Evolutionary conservation across 2,888 invertebrate genomes (phyloP).

Genomic region (Pyralis farinalis): DNA sequence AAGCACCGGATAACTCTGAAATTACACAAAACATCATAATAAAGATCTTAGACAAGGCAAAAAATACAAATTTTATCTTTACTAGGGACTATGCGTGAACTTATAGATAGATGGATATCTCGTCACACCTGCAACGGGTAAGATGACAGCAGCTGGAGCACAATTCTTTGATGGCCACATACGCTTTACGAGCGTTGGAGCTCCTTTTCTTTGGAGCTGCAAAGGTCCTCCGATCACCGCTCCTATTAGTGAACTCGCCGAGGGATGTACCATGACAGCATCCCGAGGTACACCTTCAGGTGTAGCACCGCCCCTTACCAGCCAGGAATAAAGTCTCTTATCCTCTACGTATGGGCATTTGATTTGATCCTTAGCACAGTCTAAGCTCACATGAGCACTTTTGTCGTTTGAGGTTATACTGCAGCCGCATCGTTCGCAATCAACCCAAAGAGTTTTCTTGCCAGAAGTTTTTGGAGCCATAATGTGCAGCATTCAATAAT

Average conservation of each 20-base stretch:
- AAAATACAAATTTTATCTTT: no score
- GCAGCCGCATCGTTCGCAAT: conserved; percentile 82
- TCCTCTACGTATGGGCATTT: conserved; percentile 66
- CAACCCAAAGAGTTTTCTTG: conserved; percentile 81
- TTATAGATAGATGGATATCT: no score
- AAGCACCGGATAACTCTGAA: conserved; percentile 53
- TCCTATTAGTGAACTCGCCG: conserved; percentile 55
- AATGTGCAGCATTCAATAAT: no score
- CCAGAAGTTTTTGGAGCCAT: conserved; percentile 65
- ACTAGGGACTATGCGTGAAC: no score
- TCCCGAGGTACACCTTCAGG: conserved; percentile 61
- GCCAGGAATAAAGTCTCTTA: conserved; percentile 52
- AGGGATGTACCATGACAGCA: conserved; percentile 62
- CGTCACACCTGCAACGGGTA: conserved; percentile 59
- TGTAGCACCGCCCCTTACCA: conserved; percentile 51
- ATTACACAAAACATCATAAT: conserved; percentile 18
- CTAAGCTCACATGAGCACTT: conserved; percentile 70
- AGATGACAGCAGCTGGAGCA: conserved; percentile 63
- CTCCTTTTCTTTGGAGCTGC: conserved; percentile 51
- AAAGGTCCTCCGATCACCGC: conserved; percentile 65
- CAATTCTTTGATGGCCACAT: conserved; percentile 73
- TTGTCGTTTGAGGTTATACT: conserved; percentile 81
- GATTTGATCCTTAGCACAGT: conserved; percentile 73
- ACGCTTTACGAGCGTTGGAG: conserved; percentile 57
- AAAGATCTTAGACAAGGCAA: no score